Evolutionary conservation across 2,113 vertebrate species (phyloP).

Genomic region (Coptodon bakossiorum): DNA sequence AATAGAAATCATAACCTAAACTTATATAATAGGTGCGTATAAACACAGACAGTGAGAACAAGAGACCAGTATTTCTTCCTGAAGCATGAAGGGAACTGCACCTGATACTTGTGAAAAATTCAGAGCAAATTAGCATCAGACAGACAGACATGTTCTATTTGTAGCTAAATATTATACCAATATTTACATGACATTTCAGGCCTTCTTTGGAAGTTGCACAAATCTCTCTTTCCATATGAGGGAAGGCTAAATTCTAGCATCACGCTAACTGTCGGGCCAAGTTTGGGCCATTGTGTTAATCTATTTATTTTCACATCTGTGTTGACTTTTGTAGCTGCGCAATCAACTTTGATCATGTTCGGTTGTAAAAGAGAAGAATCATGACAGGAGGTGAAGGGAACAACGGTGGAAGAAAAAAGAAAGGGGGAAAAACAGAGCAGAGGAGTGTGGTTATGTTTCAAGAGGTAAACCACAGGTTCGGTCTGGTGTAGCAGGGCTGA

Average conservation of each 20-base stretch:
- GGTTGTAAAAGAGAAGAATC: conserved; percentile 33
- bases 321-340: conserved; percentile 49
- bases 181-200: neutral
- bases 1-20: neutral
- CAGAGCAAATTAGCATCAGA: neutral
- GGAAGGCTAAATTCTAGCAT: neutral
- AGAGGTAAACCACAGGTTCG: conserved; percentile 71
- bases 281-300: conserved; percentile 41
- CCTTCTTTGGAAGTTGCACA: neutral
- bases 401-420: neutral
- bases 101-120: neutral
- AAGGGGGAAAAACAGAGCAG: neutral
- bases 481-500: conserved; percentile 63
- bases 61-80: neutral
- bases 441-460: conserved; percentile 59
- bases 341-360: conserved; percentile 55
- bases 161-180: neutral
- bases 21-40: neutral
- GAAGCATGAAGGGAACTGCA: neutral
- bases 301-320: conserved; percentile 58
- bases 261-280: neutral
- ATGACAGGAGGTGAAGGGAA: conserved; percentile 44
- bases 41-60: neutral
- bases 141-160: neutral
- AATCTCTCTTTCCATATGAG: neutral